These are phyloP conservation scores for Cephus runcator DNA, from an alignment of 2,888 invertebrate genomes.

Conservation along the genomic window DNA sequence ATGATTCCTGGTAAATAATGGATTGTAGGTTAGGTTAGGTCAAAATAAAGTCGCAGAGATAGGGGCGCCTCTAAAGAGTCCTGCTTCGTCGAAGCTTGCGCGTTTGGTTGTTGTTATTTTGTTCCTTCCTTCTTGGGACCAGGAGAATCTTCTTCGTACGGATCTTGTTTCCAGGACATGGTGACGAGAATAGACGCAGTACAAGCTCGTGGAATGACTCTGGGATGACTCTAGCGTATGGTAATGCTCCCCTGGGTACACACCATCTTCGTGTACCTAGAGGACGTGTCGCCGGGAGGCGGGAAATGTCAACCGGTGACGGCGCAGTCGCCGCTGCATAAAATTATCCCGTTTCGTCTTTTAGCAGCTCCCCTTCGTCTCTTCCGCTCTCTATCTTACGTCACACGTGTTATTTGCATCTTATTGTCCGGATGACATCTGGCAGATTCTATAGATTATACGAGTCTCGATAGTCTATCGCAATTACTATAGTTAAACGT, in stretches of 20 bases:
- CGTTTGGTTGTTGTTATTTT: neutral
- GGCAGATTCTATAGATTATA: neutral
- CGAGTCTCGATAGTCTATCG: neutral
- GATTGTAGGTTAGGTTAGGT: neutral
- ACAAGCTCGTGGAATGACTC: slow-evolving; percentile 7
- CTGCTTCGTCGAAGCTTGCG: neutral
- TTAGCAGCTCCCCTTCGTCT: neutral
- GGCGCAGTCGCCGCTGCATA: slow-evolving; percentile 27
- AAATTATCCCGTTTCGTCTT: slow-evolving; percentile 11
- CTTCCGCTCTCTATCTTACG: neutral
- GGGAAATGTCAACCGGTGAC: slow-evolving; percentile 37
- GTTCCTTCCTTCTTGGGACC: neutral
- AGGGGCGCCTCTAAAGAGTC: neutral
- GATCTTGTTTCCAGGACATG: neutral
- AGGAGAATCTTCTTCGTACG: neutral
- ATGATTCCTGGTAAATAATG: neutral
- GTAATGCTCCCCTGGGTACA: slow-evolving; percentile 28
- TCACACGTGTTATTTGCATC: neutral
- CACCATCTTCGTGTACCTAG: slow-evolving; percentile 25
- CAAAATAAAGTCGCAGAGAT: neutral
- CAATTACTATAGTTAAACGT: neutral
- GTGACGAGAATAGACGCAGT: neutral
- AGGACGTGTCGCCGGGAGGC: slow-evolving; percentile 17
- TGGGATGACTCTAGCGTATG: slow-evolving; percentile 24
- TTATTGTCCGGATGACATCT: neutral